phyloP scores from a whole-genome alignment of 2,113 vertebrate genomes.

The Argyrosomus japonicus region DNA sequence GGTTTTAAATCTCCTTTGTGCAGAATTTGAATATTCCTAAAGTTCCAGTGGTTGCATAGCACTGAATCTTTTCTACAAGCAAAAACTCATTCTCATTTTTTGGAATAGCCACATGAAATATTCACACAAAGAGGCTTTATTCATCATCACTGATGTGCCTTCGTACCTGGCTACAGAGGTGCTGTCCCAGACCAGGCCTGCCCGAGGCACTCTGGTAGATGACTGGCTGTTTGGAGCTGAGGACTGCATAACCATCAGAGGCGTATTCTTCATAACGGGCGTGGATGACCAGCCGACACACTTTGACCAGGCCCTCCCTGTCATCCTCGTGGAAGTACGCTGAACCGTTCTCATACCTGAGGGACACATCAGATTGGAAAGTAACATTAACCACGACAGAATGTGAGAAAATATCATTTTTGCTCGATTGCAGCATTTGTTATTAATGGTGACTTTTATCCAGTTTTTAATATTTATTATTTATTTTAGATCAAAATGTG shows the following conservation, averaged over 20 bases:
- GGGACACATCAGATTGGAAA: background rate
- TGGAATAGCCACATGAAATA: background rate
- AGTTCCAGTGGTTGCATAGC: background rate
- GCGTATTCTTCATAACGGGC: conserved; percentile 92
- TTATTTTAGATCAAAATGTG: background rate
- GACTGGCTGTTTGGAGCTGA: conserved; percentile 89
- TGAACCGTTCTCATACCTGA: conserved; percentile 96
- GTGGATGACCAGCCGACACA: conserved; percentile 93
- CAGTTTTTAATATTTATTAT: background rate
- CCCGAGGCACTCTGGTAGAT: conserved; percentile 94
- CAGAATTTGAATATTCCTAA: background rate
- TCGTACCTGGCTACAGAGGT: conserved; percentile 94
- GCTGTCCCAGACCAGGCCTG: conserved; percentile 92
- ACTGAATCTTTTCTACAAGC: background rate
- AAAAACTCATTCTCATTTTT: background rate
- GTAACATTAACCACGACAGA: background rate
- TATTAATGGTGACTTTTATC: background rate
- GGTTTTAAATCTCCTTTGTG: background rate
- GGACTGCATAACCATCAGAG: conserved; percentile 89
- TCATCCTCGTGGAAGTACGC: conserved; percentile 97
- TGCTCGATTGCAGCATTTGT: background rate
- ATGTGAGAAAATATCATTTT: background rate
- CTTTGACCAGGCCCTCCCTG: conserved; percentile 92
- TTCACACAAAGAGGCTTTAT: background rate
- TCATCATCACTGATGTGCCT: background rate